Conservation (phyloP, 1,140 invertebrate species). For the Brachionus manjavacas region DNA sequence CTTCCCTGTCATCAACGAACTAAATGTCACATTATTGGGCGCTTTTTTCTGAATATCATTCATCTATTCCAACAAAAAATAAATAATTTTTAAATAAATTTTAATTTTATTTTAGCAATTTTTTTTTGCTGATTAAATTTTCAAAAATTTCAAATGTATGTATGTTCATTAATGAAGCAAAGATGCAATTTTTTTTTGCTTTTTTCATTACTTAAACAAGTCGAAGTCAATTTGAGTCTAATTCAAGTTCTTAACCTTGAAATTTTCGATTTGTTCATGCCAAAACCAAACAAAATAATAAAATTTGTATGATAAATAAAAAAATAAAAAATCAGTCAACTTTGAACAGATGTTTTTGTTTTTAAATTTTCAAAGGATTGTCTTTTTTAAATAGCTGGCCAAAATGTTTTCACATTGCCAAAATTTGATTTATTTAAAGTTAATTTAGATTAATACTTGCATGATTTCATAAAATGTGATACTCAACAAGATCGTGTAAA, state of each 20-base stretch:
- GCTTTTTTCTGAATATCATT: slow-evolving; percentile 6
- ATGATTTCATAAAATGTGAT: too few relatives aligned
- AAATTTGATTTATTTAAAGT: neutral
- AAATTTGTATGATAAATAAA: neutral
- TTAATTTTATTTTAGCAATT: neutral
- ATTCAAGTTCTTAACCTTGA: neutral
- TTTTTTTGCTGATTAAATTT: neutral
- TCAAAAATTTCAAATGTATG: neutral
- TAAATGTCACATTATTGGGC: slow-evolving; percentile 11
- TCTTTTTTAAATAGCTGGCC: neutral
- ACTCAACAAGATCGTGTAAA: neutral
- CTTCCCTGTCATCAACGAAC: neutral
- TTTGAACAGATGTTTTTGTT: neutral
- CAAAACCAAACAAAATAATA: neutral
- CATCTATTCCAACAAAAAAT: neutral
- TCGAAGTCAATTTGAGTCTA: neutral
- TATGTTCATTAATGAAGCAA: neutral
- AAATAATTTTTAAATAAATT: neutral
- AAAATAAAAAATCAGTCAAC: neutral
- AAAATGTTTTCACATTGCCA: neutral
- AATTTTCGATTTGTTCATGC: neutral
- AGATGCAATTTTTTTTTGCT: neutral
- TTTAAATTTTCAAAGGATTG: neutral
- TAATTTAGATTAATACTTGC: neutral
- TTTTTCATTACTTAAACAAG: neutral